A percentile compares a stretch with the other conserved stretches of the same genome.
These are phyloP conservation scores for Melanogrammus aeglefinus DNA, from an alignment of 2,797 vertebrate species.

Conservation along the genomic window DNA sequence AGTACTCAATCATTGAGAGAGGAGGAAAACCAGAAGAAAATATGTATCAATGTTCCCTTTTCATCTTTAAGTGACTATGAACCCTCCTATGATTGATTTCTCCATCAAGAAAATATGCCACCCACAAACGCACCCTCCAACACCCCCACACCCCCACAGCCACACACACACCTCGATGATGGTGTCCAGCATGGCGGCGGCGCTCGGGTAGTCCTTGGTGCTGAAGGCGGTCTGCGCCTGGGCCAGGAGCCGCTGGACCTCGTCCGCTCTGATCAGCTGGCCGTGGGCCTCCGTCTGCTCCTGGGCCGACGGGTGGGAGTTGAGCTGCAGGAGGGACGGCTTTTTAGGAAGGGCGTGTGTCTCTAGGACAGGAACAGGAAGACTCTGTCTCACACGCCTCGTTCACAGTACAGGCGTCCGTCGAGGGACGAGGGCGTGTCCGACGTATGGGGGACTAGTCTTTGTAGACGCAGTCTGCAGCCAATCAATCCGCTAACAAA, in stretches of 20 bases:
- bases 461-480: no score
- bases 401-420: no score
- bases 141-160: not conserved
- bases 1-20: no score
- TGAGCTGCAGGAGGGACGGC: slow-evolving; percentile 75
- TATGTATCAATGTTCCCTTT: no score
- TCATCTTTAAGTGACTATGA: no score
- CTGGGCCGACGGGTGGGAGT: slow-evolving; percentile 83
- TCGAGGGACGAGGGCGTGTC: no score
- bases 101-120: not conserved
- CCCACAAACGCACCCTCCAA: no score
- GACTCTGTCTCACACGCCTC: not conserved
- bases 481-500: no score
- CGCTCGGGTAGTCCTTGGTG: slow-evolving; percentile 75
- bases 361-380: not conserved
- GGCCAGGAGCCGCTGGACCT: slow-evolving; percentile 85
- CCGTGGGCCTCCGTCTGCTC: slow-evolving; percentile 85
- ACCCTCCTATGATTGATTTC: slow-evolving; percentile 8
- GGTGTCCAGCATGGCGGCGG: slow-evolving; percentile 79
- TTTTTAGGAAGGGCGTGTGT: slow-evolving; percentile 13
- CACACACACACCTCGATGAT: slow-evolving; percentile 83
- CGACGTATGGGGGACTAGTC: no score
- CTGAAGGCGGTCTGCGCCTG: slow-evolving; percentile 75
- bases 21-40: no score
- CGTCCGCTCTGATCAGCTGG: slow-evolving; percentile 85